phyloP scores from a whole-genome alignment of 2,888 invertebrate genomes.

The Blera fallax region DNA sequence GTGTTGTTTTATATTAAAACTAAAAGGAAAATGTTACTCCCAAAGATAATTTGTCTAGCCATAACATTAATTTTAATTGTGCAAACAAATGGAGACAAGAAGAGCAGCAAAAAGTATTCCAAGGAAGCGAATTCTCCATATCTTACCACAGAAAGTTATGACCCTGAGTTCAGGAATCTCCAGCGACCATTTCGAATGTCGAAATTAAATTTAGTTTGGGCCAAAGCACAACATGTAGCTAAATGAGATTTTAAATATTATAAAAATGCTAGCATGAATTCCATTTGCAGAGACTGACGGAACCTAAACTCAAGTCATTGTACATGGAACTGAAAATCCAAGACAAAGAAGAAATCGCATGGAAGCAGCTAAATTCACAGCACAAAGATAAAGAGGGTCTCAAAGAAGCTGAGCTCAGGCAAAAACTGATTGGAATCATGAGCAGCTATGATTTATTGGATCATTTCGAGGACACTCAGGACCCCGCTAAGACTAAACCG shows the following conservation, averaged over 20 bases:
- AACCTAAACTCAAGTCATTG: conserved; percentile 91
- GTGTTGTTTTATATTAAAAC: conserved; percentile 1
- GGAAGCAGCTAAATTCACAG: conserved; percentile 91
- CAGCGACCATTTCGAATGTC: conserved; percentile 95
- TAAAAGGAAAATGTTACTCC: conserved; percentile 35
- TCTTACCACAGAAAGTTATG: conserved; percentile 78
- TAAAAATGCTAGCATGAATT: not conserved
- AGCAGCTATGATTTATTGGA: conserved; percentile 90
- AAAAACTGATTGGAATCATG: conserved; percentile 92
- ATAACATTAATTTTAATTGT: conserved; percentile 28
- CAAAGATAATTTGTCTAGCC: conserved; percentile 28
- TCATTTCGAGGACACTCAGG: conserved; percentile 88
- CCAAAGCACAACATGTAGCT: conserved; percentile 93
- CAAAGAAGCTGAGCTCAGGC: conserved; percentile 90
- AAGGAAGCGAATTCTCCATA: conserved; percentile 77
- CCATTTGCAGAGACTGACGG: conserved; percentile 86
- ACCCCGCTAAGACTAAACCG: conserved; percentile 82
- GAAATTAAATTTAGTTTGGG: conserved; percentile 94
- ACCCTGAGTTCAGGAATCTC: conserved; percentile 86
- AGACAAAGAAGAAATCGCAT: conserved; percentile 94
- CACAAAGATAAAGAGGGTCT: conserved; percentile 93
- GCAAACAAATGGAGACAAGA: conserved; percentile 75
- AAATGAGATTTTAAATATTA: not conserved
- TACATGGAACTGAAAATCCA: conserved; percentile 95
- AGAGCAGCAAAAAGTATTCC: conserved; percentile 78